Evolutionary conservation across 2,888 invertebrate genomes (phyloP).

Genomic region (Sabellastarte sp.): DNA sequence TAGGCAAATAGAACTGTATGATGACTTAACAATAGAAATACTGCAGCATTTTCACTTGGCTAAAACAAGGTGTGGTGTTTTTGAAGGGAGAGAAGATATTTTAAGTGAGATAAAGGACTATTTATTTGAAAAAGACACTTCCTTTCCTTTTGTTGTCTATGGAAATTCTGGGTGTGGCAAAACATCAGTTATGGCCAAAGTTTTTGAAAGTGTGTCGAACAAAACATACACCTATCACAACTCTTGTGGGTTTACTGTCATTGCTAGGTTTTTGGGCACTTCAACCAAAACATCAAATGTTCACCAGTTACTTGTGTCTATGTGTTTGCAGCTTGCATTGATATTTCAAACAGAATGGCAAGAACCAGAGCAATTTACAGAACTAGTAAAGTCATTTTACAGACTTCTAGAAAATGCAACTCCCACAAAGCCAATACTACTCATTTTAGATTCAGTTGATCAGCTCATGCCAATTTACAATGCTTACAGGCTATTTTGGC

Average conservation of each 20-base stretch:
- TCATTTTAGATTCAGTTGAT: conserved; percentile 34
- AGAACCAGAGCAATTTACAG: conserved; percentile 5
- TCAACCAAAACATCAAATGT: conserved; percentile 9
- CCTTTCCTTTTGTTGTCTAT: not conserved
- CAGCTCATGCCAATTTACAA: conserved; percentile 26
- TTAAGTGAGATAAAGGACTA: conserved; percentile 1
- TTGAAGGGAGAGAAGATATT: conserved; percentile 12
- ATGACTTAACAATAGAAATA: conserved; percentile 4
- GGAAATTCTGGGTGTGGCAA: conserved; percentile 5
- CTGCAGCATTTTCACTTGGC: conserved; percentile 13
- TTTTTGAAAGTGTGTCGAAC: not conserved
- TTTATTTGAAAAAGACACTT: not conserved
- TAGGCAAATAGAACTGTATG: not conserved
- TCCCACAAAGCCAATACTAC: conserved; percentile 23
- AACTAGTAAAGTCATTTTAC: conserved; percentile 1
- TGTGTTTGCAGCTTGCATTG: conserved; percentile 3
- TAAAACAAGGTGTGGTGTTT: conserved; percentile 6
- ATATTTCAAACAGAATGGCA: conserved; percentile 1
- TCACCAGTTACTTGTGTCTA: conserved; percentile 3
- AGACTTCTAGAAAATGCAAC: conserved; percentile 11
- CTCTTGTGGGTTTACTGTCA: not conserved
- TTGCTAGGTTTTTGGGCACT: conserved; percentile 10
- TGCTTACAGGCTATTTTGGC: conserved; percentile 27
- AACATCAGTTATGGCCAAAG: conserved; percentile 3
- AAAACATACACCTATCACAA: not conserved